Percentiles rank a stretch among this genome's conserved stretches.
Conservation (phyloP, 1,140 invertebrate genomes). For the Orchestia grillus region DNA sequence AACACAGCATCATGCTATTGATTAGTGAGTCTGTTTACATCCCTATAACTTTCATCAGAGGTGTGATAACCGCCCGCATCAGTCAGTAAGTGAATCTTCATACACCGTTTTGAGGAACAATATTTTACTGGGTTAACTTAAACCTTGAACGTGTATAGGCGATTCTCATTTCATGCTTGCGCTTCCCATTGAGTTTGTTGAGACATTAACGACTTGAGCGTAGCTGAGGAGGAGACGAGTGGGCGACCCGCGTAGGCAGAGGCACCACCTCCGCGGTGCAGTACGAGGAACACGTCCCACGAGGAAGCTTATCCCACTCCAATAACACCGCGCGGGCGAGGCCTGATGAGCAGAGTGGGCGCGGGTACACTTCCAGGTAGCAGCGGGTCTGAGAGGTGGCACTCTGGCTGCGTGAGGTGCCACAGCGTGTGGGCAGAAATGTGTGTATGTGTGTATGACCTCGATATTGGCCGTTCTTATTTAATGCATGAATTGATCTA, state of each 20-base stretch:
- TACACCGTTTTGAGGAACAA: background rate
- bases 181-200: background rate
- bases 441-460: background rate
- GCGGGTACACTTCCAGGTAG: background rate
- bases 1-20: background rate
- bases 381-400: background rate
- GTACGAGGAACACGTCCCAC: background rate
- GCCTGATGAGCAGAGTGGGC: background rate
- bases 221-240: background rate
- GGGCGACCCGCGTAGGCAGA: conserved; percentile 7
- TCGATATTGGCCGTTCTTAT: no score
- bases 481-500: no score
- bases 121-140: background rate
- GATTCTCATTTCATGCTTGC: background rate
- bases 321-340: background rate
- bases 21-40: background rate
- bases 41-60: background rate
- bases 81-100: background rate
- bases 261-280: background rate
- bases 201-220: background rate
- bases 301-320: background rate
- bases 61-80: background rate
- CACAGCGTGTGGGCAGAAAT: background rate
- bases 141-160: background rate
- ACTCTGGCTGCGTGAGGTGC: background rate